Evolutionary conservation across 2,113 vertebrate genomes (phyloP), one percentile per base, ranked within the genome.

Genomic region (Urocolius indicus): DNA sequence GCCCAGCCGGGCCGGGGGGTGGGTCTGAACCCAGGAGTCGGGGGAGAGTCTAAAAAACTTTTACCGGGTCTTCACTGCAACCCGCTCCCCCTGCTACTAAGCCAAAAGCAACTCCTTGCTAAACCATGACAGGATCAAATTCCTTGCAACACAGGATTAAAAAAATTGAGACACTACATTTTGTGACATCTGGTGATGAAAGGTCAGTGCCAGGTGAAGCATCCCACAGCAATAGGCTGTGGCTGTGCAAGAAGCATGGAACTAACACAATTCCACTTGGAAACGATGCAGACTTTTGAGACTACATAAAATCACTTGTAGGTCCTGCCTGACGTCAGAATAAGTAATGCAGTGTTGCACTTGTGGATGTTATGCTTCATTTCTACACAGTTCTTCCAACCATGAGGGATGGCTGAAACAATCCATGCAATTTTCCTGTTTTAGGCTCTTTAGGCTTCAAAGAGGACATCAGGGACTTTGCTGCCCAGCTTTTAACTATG

Each of bases 291-390:
- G 58, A 13, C 19, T 74, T 55, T 18, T 41, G 24, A 54, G 36
- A 30, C 69, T 34, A 65, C 29, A 27, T 23, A 52, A 74, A 59
- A 23, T 7, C 5, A 16, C 16, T 82, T 21, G 34, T 5, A 36
- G 30, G 9, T 65, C 19, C 6, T 58, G 38, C 15, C 54, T 55
- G 29, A 51, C 16, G 32, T 73, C 59, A 38, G n/a, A 57, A 29
- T 1, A 30, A 20, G 32, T 29, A 69, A 5, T 22, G 15, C 73
- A 72, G 9, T 6, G 27, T 48, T 24, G 54, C 12, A 7, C 1
- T 1, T 45, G 18, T 54, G 59, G 48, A 46, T 36, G 15, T 41
- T 46, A 36, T 0, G 0, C 15, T 24, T 49, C 1, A 0, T 61
- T 84, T 79, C 45, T 73, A 23, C 51, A 6, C 12, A 46, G 36